These are phyloP conservation scores for Ormyrus nitidulus DNA, from an alignment of 2,888 invertebrate species.

Conservation along the genomic window DNA sequence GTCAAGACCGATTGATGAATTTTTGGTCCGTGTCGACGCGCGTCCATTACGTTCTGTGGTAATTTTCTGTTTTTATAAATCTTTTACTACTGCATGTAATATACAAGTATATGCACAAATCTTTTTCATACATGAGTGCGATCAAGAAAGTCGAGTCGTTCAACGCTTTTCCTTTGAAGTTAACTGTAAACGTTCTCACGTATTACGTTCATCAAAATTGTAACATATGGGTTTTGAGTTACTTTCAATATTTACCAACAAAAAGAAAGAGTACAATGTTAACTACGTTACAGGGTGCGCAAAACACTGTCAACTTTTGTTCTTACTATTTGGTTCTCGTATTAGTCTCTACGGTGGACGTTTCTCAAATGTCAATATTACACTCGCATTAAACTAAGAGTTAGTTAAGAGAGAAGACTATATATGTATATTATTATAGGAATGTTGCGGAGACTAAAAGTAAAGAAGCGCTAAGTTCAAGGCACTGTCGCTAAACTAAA, in stretches of 20 bases:
- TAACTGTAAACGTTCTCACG: slow-evolving; percentile 9
- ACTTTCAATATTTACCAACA: neutral
- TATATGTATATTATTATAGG: neutral
- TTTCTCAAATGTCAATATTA: no score
- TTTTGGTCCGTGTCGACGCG: slow-evolving; percentile 41
- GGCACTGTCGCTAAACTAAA: slow-evolving; percentile 24
- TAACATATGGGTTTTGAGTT: neutral
- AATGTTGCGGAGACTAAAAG: neutral
- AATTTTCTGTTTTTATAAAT: neutral
- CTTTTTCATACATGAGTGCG: neutral
- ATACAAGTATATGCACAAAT: slow-evolving; percentile 3
- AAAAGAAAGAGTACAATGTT: neutral
- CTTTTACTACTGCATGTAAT: neutral
- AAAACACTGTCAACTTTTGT: slow-evolving; percentile 32
- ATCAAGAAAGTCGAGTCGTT: slow-evolving; percentile 12
- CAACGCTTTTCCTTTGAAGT: slow-evolving; percentile 10
- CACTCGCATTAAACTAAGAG: no score
- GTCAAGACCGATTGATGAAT: slow-evolving; percentile 46
- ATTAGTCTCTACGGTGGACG: no score
- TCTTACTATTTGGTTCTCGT: neutral
- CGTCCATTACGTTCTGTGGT: slow-evolving; percentile 28
- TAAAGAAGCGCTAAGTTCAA: slow-evolving; percentile 40
- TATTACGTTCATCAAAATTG: slow-evolving; percentile 2
- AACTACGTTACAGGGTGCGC: slow-evolving; percentile 48
- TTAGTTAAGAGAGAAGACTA: slow-evolving; percentile 1